Evolutionary conservation across 1,140 invertebrate genomes (phyloP).

Genomic region (Trachymyrmex septentrionalis): DNA sequence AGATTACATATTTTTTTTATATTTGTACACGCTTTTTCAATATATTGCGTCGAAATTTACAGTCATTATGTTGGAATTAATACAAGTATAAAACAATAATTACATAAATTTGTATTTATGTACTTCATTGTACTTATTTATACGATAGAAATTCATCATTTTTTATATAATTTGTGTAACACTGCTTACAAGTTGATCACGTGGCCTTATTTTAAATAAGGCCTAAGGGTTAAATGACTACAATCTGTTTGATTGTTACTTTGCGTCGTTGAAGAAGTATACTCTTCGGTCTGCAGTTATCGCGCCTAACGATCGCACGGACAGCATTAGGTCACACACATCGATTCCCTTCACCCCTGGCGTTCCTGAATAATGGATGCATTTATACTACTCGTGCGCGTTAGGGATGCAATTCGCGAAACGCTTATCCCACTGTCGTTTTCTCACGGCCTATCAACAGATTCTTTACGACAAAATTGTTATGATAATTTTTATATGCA

Average conservation of each 20-base stretch:
- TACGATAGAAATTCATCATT: not conserved
- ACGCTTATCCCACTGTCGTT: constrained; percentile 27
- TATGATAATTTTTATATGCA: not conserved
- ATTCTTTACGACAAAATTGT: constrained; percentile 34
- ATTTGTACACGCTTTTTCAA: no score
- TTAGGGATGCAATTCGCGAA: constrained; percentile 33
- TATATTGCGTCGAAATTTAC: no score
- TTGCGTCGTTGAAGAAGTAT: not conserved
- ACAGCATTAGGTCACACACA: constrained; percentile 68
- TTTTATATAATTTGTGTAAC: not conserved
- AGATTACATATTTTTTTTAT: not conserved
- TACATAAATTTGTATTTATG: not conserved
- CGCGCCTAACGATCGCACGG: constrained; percentile 63
- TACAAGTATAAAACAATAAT: not conserved
- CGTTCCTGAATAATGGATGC: constrained; percentile 70
- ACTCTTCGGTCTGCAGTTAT: constrained; percentile 8
- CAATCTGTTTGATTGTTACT: constrained; percentile 33
- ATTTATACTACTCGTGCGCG: constrained; percentile 48
- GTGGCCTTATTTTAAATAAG: constrained; percentile 3
- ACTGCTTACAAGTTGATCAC: not conserved
- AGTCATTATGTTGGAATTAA: no score
- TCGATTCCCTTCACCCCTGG: constrained; percentile 64
- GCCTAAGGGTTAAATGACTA: not conserved
- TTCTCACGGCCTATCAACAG: constrained; percentile 57
- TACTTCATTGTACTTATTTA: not conserved